Evolutionary conservation across 2,113 vertebrate species (phyloP).

Genomic region (Melospiza georgiana): DNA sequence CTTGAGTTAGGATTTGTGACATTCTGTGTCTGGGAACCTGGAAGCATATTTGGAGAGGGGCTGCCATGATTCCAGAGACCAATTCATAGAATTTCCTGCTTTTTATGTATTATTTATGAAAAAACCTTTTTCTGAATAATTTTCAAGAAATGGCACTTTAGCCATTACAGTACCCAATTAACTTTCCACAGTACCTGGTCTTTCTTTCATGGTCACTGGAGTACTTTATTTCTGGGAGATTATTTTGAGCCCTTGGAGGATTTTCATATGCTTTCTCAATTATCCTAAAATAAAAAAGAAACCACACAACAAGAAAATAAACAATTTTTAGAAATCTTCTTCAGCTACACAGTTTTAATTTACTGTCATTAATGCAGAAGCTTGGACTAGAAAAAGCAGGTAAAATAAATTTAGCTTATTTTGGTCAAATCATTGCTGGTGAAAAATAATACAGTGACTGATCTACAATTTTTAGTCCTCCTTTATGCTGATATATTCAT

Average conservation of each 20-base stretch:
- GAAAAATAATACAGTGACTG: background rate
- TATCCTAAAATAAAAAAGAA: conserved; percentile 14
- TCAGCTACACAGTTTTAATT: background rate
- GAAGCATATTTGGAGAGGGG: background rate
- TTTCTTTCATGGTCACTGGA: conserved; percentile 9
- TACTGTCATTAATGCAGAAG: background rate
- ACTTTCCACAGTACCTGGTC: conserved; percentile 42
- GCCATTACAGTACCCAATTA: background rate
- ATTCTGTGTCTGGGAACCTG: background rate
- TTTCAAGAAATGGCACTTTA: background rate
- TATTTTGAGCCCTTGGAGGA: background rate
- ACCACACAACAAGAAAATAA: background rate
- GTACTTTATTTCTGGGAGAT: background rate
- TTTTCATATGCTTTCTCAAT: conserved; percentile 4
- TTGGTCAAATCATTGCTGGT: background rate
- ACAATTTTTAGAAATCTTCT: background rate
- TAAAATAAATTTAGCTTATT: background rate
- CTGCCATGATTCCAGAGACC: background rate
- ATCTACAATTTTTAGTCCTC: background rate
- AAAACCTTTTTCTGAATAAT: background rate
- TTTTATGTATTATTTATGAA: background rate
- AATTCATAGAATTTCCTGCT: background rate
- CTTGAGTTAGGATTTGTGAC: background rate
- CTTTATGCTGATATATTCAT: background rate
- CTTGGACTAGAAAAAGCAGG: background rate